These are phyloP conservation scores for Chionoecetes opilio DNA, from an alignment of 1,140 invertebrate species.

Conservation along the genomic window DNA sequence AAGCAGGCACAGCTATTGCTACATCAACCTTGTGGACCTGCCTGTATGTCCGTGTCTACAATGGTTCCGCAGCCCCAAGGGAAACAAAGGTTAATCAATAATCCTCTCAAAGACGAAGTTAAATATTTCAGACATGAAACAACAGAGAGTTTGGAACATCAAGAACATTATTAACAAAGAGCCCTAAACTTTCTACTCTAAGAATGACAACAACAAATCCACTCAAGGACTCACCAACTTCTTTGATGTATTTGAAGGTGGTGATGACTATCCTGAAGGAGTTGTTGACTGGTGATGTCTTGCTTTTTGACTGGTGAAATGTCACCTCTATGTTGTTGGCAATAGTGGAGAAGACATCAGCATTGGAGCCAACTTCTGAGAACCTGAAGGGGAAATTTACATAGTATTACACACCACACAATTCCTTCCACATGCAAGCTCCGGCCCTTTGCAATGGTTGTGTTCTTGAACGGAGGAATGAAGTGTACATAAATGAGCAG, in stretches of 20 bases:
- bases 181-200: background rate
- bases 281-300: slow-evolving; percentile 32
- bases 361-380: slow-evolving; percentile 67
- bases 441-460: too few relatives aligned
- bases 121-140: background rate
- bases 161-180: background rate
- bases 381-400: slow-evolving; percentile 46
- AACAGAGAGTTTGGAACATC: background rate
- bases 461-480: too few relatives aligned
- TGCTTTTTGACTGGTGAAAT: slow-evolving; percentile 57
- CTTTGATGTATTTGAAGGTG: slow-evolving; percentile 51
- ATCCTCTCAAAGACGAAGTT: background rate
- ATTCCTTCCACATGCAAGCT: too few relatives aligned
- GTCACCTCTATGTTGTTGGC: slow-evolving; percentile 46
- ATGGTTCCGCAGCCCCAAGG: slow-evolving; percentile 12
- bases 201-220: background rate
- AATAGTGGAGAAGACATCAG: slow-evolving; percentile 62
- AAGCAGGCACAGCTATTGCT: background rate
- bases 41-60: background rate
- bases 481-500: too few relatives aligned
- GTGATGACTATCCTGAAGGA: slow-evolving; percentile 68
- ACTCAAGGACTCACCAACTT: slow-evolving; percentile 45
- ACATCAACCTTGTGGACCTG: background rate
- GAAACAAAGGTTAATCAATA: background rate
- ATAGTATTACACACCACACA: background rate